A percentile compares a stretch with the other conserved stretches of the same genome.
These are phyloP conservation scores for Augiades crinisus DNA, from an alignment of 2,888 invertebrate genomes.

Conservation along the genomic window DNA sequence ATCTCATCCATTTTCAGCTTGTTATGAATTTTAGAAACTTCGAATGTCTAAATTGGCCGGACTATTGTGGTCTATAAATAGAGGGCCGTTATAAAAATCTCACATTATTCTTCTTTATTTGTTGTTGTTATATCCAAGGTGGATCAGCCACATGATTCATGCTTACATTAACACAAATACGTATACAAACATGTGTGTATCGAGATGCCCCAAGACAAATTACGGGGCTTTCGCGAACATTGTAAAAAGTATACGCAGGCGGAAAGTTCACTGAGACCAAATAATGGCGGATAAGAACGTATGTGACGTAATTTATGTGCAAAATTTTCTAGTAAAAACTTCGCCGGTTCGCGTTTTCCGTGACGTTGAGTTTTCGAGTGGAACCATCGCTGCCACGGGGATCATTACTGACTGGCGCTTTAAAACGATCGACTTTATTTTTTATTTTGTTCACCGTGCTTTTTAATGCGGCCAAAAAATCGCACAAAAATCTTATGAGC, in stretches of 20 bases:
- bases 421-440: constrained; percentile 54
- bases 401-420: constrained; percentile 57
- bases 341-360: constrained; percentile 49
- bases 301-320: constrained; percentile 72
- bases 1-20: too few relatives aligned
- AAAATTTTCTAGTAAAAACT: constrained; percentile 68
- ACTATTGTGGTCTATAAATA: too few relatives aligned
- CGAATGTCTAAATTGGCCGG: too few relatives aligned
- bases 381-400: constrained; percentile 43
- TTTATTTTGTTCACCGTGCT: constrained; percentile 39
- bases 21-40: too few relatives aligned
- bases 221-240: constrained; percentile 54
- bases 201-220: constrained; percentile 47
- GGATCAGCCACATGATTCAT: too few relatives aligned
- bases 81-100: too few relatives aligned
- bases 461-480: too few relatives aligned
- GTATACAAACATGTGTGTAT: constrained; percentile 14
- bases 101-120: background rate
- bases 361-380: constrained; percentile 53
- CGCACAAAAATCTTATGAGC: too few relatives aligned
- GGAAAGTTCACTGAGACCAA: constrained; percentile 61
- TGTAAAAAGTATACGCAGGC: constrained; percentile 61
- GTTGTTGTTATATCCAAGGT: too few relatives aligned
- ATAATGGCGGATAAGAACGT: constrained; percentile 69
- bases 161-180: background rate